A percentile compares a stretch with the other conserved stretches of the same genome.
Evolutionary conservation across 2,888 invertebrate species (phyloP).

Genomic region (Campaea margaritaria): DNA sequence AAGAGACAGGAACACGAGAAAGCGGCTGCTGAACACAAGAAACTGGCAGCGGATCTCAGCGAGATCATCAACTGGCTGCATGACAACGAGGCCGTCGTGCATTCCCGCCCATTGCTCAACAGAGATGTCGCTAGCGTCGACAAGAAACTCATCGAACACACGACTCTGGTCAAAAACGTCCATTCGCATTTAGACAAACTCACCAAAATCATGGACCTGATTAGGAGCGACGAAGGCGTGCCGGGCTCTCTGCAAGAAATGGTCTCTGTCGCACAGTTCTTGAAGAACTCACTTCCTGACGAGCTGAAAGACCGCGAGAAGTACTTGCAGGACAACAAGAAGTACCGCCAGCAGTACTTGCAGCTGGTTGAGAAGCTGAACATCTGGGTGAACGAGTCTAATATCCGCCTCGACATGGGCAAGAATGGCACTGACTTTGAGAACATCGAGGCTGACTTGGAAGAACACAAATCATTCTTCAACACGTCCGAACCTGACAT

Average conservation of each 20-base stretch:
- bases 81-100: constrained; percentile 91
- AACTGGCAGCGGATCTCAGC: constrained; percentile 92
- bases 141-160: constrained; percentile 91
- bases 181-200: constrained; percentile 89
- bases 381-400: constrained; percentile 93
- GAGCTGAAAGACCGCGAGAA: constrained; percentile 92
- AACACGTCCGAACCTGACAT: constrained; percentile 90
- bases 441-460: constrained; percentile 91
- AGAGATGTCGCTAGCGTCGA: constrained; percentile 92
- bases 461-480: constrained; percentile 95
- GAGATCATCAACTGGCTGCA: constrained; percentile 93
- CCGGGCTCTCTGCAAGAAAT: constrained; percentile 93
- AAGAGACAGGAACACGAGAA: constrained; percentile 95
- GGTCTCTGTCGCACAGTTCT: constrained; percentile 92
- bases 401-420: constrained; percentile 89
- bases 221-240: constrained; percentile 91
- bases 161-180: constrained; percentile 88
- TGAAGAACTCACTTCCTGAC: constrained; percentile 90
- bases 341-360: constrained; percentile 91
- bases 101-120: constrained; percentile 92
- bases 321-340: constrained; percentile 92
- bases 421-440: constrained; percentile 95
- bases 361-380: constrained; percentile 91
- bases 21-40: constrained; percentile 94
- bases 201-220: constrained; percentile 88